A percentile compares a stretch with the other conserved stretches of the same genome.
Conservation (phyloP, 2,113 vertebrate species). For the Ellobius talpinus region DNA sequence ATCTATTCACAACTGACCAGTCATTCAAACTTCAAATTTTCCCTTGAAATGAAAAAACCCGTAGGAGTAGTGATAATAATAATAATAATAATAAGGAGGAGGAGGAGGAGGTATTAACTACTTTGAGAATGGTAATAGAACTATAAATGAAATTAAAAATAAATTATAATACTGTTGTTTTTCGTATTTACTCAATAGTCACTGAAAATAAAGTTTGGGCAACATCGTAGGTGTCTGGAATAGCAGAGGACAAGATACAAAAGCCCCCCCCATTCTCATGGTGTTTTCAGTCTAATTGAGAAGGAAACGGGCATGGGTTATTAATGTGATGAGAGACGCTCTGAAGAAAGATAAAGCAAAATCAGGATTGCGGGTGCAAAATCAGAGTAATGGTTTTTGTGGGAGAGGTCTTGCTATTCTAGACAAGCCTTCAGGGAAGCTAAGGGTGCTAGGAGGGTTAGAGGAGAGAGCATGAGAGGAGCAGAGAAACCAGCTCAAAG, state of each 20-base stretch:
- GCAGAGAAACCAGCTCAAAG: not conserved
- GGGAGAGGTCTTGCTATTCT: not conserved
- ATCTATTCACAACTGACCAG: slow-evolving; percentile 53
- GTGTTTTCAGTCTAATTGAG: not conserved
- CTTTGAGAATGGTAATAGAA: slow-evolving; percentile 44
- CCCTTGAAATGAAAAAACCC: slow-evolving; percentile 68
- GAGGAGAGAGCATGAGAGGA: not conserved
- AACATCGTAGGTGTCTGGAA: not conserved
- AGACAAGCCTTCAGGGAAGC: not conserved
- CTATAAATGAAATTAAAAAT: slow-evolving; percentile 56
- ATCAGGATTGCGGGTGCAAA: not conserved
- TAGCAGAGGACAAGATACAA: not conserved
- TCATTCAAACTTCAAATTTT: slow-evolving; percentile 47
- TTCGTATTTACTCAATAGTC: slow-evolving; percentile 50
- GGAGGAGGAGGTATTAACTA: not conserved
- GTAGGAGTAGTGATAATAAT: not conserved
- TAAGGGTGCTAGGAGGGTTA: too few species aligned
- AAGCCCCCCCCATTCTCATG: not conserved
- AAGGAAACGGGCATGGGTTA: not conserved
- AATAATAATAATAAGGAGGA: slow-evolving; percentile 42
- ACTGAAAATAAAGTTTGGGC: not conserved
- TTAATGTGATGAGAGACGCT: not conserved
- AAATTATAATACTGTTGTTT: slow-evolving; percentile 21
- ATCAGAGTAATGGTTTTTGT: not conserved
- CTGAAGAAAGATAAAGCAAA: not conserved